Base-by-base conservation (phyloP, 2,113 vertebrate genomes). In the Glaucidium brasilianum region DNA sequence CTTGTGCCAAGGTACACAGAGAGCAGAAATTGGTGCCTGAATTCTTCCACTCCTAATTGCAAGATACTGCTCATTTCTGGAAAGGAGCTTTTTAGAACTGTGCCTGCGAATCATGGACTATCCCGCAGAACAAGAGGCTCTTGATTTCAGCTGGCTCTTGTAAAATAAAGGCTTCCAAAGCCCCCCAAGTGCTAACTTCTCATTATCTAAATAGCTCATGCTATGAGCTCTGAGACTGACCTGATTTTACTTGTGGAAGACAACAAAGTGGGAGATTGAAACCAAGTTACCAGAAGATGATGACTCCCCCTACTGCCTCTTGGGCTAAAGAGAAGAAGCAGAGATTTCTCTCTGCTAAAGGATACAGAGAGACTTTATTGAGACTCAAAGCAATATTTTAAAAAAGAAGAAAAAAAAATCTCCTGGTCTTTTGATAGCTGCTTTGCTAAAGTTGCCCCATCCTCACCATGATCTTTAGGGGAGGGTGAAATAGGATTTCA, bases 211-310 rank as follows among this genome's bases (percentile, higher is more conserved):
- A 92, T 39, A 85, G 92, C 56, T 81, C 90, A 58, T 5, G 1
- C 71, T 56, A 25, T 35, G 60, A 87, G 86, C 83, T 94, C 90
- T 56, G 67, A 96, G 91, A 2, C 41, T 88, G 92, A 94, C 90
- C 94, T 76, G 53, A 88, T 93, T 97, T 89, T 47, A 87, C 53
- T 95, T 52, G 52, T 84, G 45, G 78, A 93, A 94, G 71, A 66
- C 76, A 88, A 75, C 12, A 20, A 63, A 73, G 62, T 37, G 35
- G 58, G 81, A 91, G 85, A 90, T 14, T 25, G 73, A 85, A 94
- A 79, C 47, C 52, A 62, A 79, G 58, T 39, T 53, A 52, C 29
- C 62, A 74, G 81, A 18, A 64, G 92, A 77, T 20, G 77, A 52
- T 3, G 43, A 34, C 83, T 80, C 84, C 91, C 81, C 52, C 90